These are phyloP conservation scores for Hyposoter dolosus DNA, from an alignment of 2,888 invertebrate species.

Conservation along the genomic window DNA sequence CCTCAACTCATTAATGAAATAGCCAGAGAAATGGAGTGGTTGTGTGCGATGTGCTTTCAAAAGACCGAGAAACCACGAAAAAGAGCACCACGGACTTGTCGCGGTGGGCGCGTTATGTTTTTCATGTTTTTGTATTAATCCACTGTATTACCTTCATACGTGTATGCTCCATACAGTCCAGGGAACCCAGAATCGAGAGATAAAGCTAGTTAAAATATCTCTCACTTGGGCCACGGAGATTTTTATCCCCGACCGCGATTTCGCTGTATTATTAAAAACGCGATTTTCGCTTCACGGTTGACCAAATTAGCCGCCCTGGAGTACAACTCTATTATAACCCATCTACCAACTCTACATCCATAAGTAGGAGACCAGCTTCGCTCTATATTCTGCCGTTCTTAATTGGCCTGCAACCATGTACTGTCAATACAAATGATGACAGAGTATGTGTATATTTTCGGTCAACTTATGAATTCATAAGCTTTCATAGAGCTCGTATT, in stretches of 20 bases:
- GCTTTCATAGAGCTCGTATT: not conserved
- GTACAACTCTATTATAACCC: slow-evolving; percentile 44
- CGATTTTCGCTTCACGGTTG: slow-evolving; percentile 66
- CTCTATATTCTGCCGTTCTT: slow-evolving; percentile 41
- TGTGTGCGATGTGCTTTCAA: slow-evolving; percentile 24
- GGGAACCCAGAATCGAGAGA: slow-evolving; percentile 10
- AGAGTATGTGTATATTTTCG: not conserved
- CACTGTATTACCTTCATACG: not conserved
- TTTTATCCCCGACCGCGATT: slow-evolving; percentile 36
- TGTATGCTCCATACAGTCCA: not conserved
- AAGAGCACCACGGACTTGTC: slow-evolving; percentile 7
- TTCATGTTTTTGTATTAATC: slow-evolving; percentile 19
- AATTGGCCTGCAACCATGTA: slow-evolving; percentile 38
- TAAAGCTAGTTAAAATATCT: slow-evolving; percentile 32
- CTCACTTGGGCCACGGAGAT: slow-evolving; percentile 37
- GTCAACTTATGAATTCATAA: not conserved
- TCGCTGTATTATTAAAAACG: slow-evolving; percentile 72
- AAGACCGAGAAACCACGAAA: slow-evolving; percentile 18
- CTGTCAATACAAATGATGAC: not conserved
- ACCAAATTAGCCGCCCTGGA: slow-evolving; percentile 55
- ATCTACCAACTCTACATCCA: slow-evolving; percentile 10
- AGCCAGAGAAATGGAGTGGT: slow-evolving; percentile 5
- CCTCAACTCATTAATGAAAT: slow-evolving; percentile 4
- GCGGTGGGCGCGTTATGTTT: slow-evolving; percentile 28
- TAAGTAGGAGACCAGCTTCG: slow-evolving; percentile 17